Base-by-base conservation (phyloP, 2,888 invertebrate genomes). In the Conus canariensis region DNA sequence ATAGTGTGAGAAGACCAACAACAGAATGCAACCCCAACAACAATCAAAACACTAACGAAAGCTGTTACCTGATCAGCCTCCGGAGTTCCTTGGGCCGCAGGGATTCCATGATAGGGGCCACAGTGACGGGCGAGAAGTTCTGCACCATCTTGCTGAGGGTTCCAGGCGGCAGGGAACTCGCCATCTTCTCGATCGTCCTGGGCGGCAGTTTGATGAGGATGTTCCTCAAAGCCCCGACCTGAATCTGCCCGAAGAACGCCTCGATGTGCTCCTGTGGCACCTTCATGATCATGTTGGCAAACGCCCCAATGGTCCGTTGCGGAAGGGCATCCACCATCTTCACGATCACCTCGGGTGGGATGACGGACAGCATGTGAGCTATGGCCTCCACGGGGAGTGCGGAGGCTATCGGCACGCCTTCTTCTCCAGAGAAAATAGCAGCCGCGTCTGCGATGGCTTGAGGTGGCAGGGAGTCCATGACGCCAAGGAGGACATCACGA, bases 121-220 rank as follows among this genome's bases (percentile, higher is more conserved):
- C 83, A 12, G 89, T 89, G 45, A 85, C 85, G 25, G 89, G 85
- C 0, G 85, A 85, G 83, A 89, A 64, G 16, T 67, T 56, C 67
- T 89, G 89, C 74, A 85, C 85, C 85, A 89, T 89, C 45, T 89
- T 89, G 56, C 83, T 85, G 58, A 85, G 74, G 8, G 85, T 85
- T 12, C 85, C 89, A 0, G 85, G 89, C 25, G 89, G 89, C 25
- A 89, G 25, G 25, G 89, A 89, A 19, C 89, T 89, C 16, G 60
- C 89, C 70, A 89, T 45, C 89, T 89, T 89, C 85, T 89, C 89
- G 19, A 89, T 85, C 12, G 89, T 89, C 30, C 85, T 70, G 30
- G 89, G 89, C 19, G 89, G 89, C 70, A 89, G 89, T 30, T 85
- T 85, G 70, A 74, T 74, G 59, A 89, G 9, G 58, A 89, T 85